Evolutionary conservation across 2,888 invertebrate species (phyloP), one percentile per base, ranked within the genome.

Genomic region (Synanthedon vespiformis): DNA sequence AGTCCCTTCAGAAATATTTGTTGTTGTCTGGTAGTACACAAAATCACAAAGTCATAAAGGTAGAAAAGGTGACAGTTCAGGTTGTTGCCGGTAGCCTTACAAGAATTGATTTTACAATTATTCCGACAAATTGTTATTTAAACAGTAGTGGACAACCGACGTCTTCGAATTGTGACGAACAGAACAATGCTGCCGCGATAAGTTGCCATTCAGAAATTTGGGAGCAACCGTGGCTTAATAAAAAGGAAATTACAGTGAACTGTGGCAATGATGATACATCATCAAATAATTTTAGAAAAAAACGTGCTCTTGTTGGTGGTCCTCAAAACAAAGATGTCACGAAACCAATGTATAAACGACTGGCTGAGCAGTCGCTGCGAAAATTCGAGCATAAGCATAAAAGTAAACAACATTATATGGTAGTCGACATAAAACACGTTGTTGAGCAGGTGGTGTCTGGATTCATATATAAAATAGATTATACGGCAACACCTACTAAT

Each of bases 151-250:
- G 13, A 44, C 13, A n/a, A 3, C 4, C 44, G 44, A 44, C 44
- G n/a, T 44, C 44, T 13, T 44, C 44, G 14, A 13, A 44, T 44
- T 44, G 44, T n/a, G 44, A 44, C 6, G 44, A 13, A 44, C 44
- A 44, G 1, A 51, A 34, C 1, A 40, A 51, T 58, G 90, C 2
- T 79, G 57, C 61, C 82, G 48, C 52, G 3, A 57, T 63, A 3
- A 55, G 51, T 14, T 90, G 90, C 58, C 55, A 72, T 40, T 76
- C 90, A 27, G 59, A 71, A 40, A 77, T 91, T 41, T 92, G 90
- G 91, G 87, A 90, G 18, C 81, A 78, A 52, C 75, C 86, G 0
- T 92, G 92, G 92, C 44, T 89, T 13, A 57, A 67, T 40, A 76
- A 74, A 1, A 74, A 75, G 57, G 70, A 88, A 50, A 61, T 68